These are phyloP conservation scores for Trogon melanurus DNA, from an alignment of 2,113 vertebrate species.

Conservation along the genomic window DNA sequence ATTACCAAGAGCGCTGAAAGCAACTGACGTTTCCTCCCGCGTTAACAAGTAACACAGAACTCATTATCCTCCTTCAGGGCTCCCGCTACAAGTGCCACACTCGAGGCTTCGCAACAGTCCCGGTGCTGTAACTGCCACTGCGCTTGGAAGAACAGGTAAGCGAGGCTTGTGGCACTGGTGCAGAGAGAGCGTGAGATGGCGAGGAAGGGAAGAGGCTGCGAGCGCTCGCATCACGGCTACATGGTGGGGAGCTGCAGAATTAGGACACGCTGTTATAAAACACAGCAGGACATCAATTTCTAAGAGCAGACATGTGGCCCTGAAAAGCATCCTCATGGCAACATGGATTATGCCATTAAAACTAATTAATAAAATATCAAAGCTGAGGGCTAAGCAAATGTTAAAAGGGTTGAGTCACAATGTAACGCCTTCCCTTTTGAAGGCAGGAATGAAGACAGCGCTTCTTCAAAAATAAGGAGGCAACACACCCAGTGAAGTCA, in stretches of 20 bases:
- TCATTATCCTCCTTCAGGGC: not conserved
- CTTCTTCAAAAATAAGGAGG: not conserved
- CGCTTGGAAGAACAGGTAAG: not conserved
- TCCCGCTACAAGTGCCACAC: not conserved
- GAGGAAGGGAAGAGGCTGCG: not conserved
- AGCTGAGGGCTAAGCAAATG: not conserved
- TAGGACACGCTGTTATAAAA: not conserved
- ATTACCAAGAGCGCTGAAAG: not conserved
- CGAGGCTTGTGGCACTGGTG: not conserved
- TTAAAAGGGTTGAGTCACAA: not conserved
- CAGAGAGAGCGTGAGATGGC: not conserved
- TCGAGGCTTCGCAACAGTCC: not conserved
- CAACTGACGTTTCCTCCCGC: not conserved
- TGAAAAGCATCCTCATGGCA: slow-evolving; percentile 43
- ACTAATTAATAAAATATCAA: slow-evolving; percentile 45
- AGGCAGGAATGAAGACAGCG: not conserved
- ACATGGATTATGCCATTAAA: not conserved
- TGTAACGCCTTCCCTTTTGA: not conserved
- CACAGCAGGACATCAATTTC: not conserved
- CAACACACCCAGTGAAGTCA: fast-evolving
- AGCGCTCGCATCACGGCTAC: not conserved
- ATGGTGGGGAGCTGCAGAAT: not conserved
- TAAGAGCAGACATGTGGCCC: not conserved
- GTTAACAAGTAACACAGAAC: not conserved
- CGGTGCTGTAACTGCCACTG: not conserved